Conservation (phyloP, 2,113 vertebrate species). For the Clupea harengus region DNA sequence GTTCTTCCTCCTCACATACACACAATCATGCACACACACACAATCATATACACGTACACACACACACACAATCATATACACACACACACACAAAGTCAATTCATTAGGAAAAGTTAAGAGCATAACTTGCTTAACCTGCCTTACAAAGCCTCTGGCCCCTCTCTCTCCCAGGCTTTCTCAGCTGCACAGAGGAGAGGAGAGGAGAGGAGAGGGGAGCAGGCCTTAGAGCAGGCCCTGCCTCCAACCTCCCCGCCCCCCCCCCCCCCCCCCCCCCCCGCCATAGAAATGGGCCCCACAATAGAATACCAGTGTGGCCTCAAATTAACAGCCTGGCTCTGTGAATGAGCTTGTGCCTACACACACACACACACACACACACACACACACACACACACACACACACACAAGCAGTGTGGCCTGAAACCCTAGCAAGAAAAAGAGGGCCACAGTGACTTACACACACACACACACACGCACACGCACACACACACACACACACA, state of each 20-base stretch:
- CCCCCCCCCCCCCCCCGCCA: conserved; percentile 1
- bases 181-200: conserved; percentile 28
- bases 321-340: conserved; percentile 53
- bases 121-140: neutral
- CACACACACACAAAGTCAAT: neutral
- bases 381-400: neutral
- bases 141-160: conserved; percentile 28
- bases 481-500: conserved; percentile 1
- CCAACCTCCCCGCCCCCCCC: conserved; percentile 25
- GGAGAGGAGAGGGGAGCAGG: conserved; percentile 31
- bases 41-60: neutral
- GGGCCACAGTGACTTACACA: conserved; percentile 17
- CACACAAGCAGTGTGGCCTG: too few relatives aligned
- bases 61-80: too few relatives aligned
- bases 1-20: neutral
- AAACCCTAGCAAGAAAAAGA: too few relatives aligned
- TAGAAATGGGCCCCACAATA: conserved; percentile 45
- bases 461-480: conserved; percentile 3
- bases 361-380: conserved; percentile 4
- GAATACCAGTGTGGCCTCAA: conserved; percentile 57
- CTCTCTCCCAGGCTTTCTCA: conserved; percentile 46
- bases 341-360: conserved; percentile 47
- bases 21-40: neutral
- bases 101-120: conserved; percentile 7
- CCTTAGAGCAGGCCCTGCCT: conserved; percentile 35